phyloP scores from a whole-genome alignment of 35 echinoderm and acorn worm genomes.

The Heliocidaris tuberculata region DNA sequence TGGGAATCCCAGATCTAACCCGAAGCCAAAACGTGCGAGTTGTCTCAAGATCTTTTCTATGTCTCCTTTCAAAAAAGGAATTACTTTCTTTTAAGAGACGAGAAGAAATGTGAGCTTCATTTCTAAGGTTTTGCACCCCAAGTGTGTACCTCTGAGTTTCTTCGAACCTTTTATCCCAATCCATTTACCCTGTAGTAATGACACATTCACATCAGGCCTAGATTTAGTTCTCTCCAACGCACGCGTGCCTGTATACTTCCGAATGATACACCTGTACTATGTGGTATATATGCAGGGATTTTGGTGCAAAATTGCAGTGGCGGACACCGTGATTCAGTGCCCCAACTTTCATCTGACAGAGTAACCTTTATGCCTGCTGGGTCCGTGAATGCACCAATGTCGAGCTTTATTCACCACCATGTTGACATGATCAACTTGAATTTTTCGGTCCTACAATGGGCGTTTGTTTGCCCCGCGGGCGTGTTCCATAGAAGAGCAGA shows the following conservation, averaged over 20 bases:
- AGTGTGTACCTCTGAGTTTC: not conserved
- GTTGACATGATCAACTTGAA: conserved; percentile 1
- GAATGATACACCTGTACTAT: not conserved
- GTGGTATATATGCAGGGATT: not conserved
- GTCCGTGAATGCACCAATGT: not conserved
- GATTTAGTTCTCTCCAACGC: not conserved
- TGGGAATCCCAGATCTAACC: not conserved
- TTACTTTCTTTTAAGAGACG: not conserved
- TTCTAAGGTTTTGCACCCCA: not conserved
- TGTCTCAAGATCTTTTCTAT: not conserved
- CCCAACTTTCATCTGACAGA: not conserved
- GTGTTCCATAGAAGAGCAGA: not conserved
- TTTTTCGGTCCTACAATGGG: not conserved
- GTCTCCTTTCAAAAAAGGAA: not conserved
- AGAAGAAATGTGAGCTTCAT: not conserved
- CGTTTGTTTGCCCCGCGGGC: not conserved
- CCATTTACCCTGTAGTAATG: not conserved
- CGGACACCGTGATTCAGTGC: not conserved
- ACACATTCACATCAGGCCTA: not conserved
- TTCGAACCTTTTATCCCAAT: not conserved
- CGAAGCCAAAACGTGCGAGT: not conserved
- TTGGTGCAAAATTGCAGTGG: not conserved
- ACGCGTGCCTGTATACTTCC: not conserved
- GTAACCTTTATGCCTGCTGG: not conserved
- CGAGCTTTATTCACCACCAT: not conserved